Conservation (phyloP, 2,113 vertebrate species). For the Nasalis larvatus region DNA sequence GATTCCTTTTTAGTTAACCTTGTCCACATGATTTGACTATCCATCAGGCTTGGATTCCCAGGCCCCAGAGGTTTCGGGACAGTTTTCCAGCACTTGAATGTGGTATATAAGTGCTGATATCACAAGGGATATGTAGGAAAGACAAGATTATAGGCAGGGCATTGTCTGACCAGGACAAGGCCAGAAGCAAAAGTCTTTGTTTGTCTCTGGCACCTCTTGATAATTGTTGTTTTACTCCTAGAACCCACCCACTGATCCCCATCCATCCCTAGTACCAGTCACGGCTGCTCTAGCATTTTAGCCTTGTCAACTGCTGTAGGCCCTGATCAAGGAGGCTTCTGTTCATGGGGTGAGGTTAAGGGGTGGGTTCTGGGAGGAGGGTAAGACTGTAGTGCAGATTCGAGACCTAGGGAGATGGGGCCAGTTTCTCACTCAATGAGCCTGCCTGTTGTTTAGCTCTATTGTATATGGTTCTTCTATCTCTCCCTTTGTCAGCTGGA, state of each 20-base stretch:
- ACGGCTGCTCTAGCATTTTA: slow-evolving; percentile 66
- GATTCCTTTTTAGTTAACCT: slow-evolving; percentile 37
- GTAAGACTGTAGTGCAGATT: slow-evolving; percentile 44
- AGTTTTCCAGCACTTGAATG: not conserved
- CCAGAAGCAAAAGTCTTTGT: slow-evolving; percentile 65
- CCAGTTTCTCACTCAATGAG: slow-evolving; percentile 73
- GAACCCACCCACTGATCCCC: slow-evolving; percentile 48
- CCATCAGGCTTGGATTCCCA: not conserved
- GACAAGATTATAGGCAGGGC: slow-evolving; percentile 46
- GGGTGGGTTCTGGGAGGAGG: slow-evolving; percentile 66
- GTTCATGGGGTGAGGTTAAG: slow-evolving; percentile 59
- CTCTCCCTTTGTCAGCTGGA: slow-evolving; percentile 73
- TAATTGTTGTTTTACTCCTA: slow-evolving; percentile 68
- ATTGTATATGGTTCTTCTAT: slow-evolving; percentile 73
- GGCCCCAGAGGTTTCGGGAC: not conserved
- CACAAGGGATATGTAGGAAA: slow-evolving; percentile 8
- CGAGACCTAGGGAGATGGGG: slow-evolving; percentile 63
- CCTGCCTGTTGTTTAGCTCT: slow-evolving; percentile 73
- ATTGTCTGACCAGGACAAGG: slow-evolving; percentile 58
- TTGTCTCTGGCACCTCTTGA: slow-evolving; percentile 63
- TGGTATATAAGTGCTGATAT: slow-evolving; percentile 36
- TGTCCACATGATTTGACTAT: slow-evolving; percentile 4
- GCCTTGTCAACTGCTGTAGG: slow-evolving; percentile 41
- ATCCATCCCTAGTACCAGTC: slow-evolving; percentile 74
- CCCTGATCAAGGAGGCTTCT: slow-evolving; percentile 70